These are phyloP conservation scores for Cantharis flavilabris DNA, from an alignment of 2,888 invertebrate genomes.

Conservation along the genomic window DNA sequence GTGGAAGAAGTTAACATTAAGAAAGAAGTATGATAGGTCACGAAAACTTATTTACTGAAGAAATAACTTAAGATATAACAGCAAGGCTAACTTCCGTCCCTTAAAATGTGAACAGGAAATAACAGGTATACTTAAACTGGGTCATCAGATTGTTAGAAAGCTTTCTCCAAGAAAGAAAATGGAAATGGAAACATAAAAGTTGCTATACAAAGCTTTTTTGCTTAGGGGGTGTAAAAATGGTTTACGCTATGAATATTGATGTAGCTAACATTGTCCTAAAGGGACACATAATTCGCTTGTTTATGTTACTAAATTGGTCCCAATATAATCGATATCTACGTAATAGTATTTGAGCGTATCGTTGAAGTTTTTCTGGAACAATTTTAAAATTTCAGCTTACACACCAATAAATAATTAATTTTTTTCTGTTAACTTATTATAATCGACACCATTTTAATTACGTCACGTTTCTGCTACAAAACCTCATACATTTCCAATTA, in stretches of 20 bases:
- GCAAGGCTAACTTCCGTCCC: slow-evolving; percentile 12
- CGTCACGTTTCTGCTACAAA: not conserved
- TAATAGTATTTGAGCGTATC: not conserved
- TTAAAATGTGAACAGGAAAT: slow-evolving; percentile 11
- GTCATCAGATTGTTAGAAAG: slow-evolving; percentile 18
- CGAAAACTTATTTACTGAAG: not conserved
- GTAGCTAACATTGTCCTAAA: slow-evolving; percentile 14
- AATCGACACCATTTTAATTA: not conserved
- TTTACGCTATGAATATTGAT: slow-evolving; percentile 15
- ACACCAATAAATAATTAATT: not conserved
- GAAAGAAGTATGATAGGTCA: slow-evolving; percentile 6
- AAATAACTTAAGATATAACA: slow-evolving; percentile 9
- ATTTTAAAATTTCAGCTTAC: not conserved
- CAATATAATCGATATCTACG: not conserved
- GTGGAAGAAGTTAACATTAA: not conserved
- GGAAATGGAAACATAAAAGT: slow-evolving; percentile 18
- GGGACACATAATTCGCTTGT: slow-evolving; percentile 1
- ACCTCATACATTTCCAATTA: not conserved
- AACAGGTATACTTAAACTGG: slow-evolving; percentile 12
- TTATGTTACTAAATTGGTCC: not conserved
- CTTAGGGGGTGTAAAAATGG: slow-evolving; percentile 8
- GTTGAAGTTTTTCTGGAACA: not conserved
- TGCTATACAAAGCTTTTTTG: slow-evolving; percentile 6
- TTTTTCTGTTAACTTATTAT: not conserved
- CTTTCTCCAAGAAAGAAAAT: slow-evolving; percentile 8